Conservation (phyloP, 2,113 vertebrate species). For the Python bivittatus region DNA sequence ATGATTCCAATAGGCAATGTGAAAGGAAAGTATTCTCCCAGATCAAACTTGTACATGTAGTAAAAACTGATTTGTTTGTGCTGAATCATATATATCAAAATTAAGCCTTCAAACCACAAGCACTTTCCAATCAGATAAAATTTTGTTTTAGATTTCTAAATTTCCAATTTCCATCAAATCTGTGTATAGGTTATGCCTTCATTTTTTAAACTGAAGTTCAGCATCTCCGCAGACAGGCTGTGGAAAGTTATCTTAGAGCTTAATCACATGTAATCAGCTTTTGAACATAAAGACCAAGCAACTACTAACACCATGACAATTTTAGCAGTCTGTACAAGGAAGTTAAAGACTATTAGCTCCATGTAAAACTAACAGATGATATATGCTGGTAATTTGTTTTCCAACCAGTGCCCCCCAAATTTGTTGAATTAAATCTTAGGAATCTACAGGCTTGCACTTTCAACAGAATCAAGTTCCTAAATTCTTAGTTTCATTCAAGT, state of each 20-base stretch:
- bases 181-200: not conserved
- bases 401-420: not conserved
- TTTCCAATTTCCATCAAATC: not conserved
- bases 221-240: not conserved
- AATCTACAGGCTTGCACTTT: not conserved
- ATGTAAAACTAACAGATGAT: not conserved
- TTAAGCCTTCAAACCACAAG: not conserved
- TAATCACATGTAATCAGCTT: not conserved
- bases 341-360: not conserved
- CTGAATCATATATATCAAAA: not conserved
- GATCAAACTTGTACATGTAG: not conserved
- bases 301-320: not conserved
- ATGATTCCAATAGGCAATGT: not conserved
- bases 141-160: not conserved
- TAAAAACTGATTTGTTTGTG: not conserved
- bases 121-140: not conserved
- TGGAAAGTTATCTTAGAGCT: not conserved
- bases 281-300: not conserved
- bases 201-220: not conserved
- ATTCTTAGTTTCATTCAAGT: no score
- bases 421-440: not conserved
- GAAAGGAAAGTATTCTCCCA: not conserved
- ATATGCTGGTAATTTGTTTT: not conserved
- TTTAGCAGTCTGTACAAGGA: not conserved
- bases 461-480: not conserved